Percentiles rank a stretch among this genome's conserved stretches.
These are phyloP conservation scores for Sycophaga agraensis DNA, from an alignment of 1,140 invertebrate genomes.

Conservation along the genomic window DNA sequence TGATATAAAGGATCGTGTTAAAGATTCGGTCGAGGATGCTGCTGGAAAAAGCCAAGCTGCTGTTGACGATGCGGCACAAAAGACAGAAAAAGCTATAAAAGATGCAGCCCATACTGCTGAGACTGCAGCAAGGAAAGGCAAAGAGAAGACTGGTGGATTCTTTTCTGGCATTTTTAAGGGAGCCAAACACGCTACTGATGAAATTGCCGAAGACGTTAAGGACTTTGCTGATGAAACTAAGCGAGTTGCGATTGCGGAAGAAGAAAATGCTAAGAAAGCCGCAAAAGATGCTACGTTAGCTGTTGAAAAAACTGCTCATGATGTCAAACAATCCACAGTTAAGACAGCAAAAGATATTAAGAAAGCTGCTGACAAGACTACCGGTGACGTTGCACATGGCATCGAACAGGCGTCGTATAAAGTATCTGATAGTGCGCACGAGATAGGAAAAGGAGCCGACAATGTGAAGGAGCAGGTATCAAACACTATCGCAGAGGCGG, in stretches of 20 bases:
- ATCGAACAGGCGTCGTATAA: no score
- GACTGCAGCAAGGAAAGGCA: constrained; percentile 36
- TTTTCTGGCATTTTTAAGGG: constrained; percentile 30
- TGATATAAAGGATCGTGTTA: background rate
- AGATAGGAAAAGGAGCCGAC: background rate
- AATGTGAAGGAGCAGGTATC: background rate
- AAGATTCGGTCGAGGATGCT: background rate
- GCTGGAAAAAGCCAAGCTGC: constrained; percentile 29
- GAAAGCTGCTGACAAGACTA: no score
- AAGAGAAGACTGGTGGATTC: constrained; percentile 30
- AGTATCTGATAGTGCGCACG: no score
- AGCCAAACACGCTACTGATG: constrained; percentile 11
- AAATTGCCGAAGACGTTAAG: background rate
- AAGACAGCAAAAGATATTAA: background rate
- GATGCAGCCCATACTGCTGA: constrained; percentile 30
- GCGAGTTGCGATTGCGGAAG: background rate
- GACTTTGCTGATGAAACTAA: constrained; percentile 22
- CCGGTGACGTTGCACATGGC: no score
- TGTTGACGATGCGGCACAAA: background rate
- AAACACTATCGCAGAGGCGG: constrained; percentile 4
- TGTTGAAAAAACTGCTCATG: constrained; percentile 16
- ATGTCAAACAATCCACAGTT: constrained; percentile 4
- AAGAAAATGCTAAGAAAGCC: constrained; percentile 30
- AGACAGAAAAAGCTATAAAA: background rate
- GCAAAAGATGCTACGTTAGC: constrained; percentile 19